Conservation (phyloP, 35 echinoderm and acorn worm species). For the Hemicentrotus pulcherrimus region DNA sequence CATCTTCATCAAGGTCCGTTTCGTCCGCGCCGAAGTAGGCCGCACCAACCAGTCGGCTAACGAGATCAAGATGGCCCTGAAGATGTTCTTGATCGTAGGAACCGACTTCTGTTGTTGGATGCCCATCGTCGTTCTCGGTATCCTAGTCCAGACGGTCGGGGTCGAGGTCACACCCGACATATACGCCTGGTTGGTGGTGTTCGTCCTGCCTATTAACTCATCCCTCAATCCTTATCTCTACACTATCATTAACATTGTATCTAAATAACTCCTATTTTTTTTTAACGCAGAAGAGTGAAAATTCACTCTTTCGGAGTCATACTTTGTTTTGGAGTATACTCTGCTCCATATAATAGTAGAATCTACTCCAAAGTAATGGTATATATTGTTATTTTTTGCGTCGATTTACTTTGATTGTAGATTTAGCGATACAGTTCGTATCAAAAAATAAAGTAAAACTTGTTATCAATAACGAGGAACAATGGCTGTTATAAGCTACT, state of each 20-base stretch:
- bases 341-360: too few species aligned
- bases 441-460: too few species aligned
- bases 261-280: background rate
- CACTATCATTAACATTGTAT: slow-evolving; percentile 49
- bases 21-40: slow-evolving; percentile 45
- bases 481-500: too few species aligned
- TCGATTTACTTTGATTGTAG: too few species aligned
- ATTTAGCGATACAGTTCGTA: too few species aligned
- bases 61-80: slow-evolving; percentile 78
- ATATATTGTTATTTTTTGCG: too few species aligned
- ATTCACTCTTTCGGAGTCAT: too few species aligned
- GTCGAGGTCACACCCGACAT: slow-evolving; percentile 53
- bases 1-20: slow-evolving; percentile 67
- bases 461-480: too few species aligned
- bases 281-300: too few species aligned
- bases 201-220: slow-evolving; percentile 83
- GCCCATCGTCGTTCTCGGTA: slow-evolving; percentile 77
- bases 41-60: background rate
- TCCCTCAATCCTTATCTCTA: slow-evolving; percentile 84
- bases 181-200: slow-evolving; percentile 87
- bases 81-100: slow-evolving; percentile 71
- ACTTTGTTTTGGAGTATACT: too few species aligned
- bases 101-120: slow-evolving; percentile 88
- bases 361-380: too few species aligned
- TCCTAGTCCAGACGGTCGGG: slow-evolving; percentile 56